Conservation (phyloP, 2,113 vertebrate genomes). For the Cercocebus atys region DNA sequence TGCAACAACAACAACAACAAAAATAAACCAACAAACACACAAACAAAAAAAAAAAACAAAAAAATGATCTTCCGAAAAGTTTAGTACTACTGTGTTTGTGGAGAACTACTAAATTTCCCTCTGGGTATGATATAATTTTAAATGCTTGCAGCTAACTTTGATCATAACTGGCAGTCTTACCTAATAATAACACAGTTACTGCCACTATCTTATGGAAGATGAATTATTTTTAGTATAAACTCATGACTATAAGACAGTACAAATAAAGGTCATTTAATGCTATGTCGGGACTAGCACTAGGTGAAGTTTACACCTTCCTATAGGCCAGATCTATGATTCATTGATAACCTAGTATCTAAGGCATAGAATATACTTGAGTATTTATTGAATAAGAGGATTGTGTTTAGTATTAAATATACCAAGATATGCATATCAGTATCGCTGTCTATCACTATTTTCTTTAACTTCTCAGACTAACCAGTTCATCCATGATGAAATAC, state of each 20-base stretch:
- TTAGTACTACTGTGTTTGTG: background rate
- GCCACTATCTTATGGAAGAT: background rate
- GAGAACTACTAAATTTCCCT: background rate
- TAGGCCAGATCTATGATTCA: background rate
- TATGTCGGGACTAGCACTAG: background rate
- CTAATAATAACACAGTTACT: background rate
- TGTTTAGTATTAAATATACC: background rate
- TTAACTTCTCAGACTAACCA: conserved; percentile 79
- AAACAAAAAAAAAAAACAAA: no score
- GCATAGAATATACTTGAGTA: background rate
- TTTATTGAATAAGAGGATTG: background rate
- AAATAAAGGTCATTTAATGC: background rate
- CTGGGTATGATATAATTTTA: background rate
- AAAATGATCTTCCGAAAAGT: background rate
- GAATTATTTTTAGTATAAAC: background rate
- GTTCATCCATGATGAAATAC: conserved; percentile 86
- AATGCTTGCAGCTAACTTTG: background rate
- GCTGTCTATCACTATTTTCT: background rate
- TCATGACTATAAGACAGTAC: background rate
- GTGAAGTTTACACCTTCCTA: background rate
- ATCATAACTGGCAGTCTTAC: background rate
- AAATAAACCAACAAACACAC: no score
- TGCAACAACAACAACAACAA: no score
- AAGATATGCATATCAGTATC: background rate
- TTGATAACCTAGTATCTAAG: background rate